Conservation (phyloP, 2,113 vertebrate species). For the Alectura lathami region DNA sequence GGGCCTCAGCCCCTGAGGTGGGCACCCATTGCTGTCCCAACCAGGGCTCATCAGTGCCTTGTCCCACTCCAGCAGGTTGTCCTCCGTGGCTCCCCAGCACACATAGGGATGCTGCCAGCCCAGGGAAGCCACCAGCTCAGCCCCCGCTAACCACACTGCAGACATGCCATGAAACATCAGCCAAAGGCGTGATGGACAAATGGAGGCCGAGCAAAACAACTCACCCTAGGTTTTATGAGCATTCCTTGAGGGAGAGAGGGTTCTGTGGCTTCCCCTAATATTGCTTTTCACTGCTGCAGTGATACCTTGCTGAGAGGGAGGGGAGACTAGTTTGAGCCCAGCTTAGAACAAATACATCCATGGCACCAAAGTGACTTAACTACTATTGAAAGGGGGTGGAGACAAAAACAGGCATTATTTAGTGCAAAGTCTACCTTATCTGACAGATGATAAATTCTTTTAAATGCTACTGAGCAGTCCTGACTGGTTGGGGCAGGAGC, state of each 20-base stretch:
- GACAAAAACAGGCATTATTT: background rate
- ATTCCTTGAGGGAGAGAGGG: background rate
- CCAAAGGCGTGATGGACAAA: accelerated
- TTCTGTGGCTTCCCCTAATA: background rate
- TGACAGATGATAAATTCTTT: background rate
- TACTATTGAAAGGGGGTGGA: background rate
- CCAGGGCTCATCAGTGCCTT: background rate
- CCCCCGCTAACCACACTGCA: accelerated
- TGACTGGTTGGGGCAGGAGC: background rate
- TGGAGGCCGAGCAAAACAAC: background rate
- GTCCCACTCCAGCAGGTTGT: accelerated
- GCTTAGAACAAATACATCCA: background rate
- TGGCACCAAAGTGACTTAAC: background rate
- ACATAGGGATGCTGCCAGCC: background rate
- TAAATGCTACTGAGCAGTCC: background rate
- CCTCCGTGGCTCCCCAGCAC: accelerated
- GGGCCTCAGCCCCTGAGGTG: background rate
- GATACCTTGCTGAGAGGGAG: background rate
- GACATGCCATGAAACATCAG: background rate
- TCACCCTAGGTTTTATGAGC: background rate
- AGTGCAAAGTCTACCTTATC: background rate
- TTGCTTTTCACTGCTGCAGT: background rate
- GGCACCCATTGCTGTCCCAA: no score
- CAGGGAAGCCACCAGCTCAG: background rate
- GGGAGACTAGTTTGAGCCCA: background rate